Evolutionary conservation across 2,113 vertebrate species (phyloP).

Genomic region (Sigmodon hispidus): DNA sequence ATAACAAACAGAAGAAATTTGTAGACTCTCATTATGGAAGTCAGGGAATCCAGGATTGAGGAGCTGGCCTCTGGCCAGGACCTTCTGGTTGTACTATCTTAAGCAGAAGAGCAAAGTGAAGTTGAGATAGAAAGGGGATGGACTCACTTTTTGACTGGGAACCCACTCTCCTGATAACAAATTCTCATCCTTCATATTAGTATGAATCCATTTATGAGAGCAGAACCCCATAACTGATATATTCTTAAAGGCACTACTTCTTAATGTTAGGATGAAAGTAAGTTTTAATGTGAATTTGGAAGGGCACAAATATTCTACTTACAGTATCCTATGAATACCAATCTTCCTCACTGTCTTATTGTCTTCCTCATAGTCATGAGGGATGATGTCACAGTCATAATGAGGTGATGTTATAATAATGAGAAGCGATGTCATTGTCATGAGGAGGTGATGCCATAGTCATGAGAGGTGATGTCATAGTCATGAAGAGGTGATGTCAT

Average conservation of each 20-base stretch:
- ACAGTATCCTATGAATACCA: background rate
- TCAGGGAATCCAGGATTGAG: background rate
- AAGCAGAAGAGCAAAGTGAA: background rate
- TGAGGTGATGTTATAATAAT: background rate
- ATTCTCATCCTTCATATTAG: background rate
- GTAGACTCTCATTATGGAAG: background rate
- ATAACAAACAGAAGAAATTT: background rate
- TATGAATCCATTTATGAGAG: background rate
- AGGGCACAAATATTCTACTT: background rate
- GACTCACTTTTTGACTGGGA: background rate
- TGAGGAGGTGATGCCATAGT: background rate
- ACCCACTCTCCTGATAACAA: background rate
- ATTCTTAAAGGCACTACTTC: background rate
- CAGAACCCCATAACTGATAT: background rate
- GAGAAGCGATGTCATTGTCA: background rate
- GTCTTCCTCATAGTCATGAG: background rate
- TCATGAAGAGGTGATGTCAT: background rate
- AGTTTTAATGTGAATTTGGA: background rate
- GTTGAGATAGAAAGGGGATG: background rate
- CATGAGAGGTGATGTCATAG: background rate
- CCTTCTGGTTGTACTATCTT: background rate
- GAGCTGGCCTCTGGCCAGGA: background rate
- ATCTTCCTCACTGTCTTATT: background rate
- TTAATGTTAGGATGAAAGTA: background rate
- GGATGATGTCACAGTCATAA: background rate